phyloP scores from a whole-genome alignment of 2,113 vertebrate genomes.

The Pipa parva region DNA sequence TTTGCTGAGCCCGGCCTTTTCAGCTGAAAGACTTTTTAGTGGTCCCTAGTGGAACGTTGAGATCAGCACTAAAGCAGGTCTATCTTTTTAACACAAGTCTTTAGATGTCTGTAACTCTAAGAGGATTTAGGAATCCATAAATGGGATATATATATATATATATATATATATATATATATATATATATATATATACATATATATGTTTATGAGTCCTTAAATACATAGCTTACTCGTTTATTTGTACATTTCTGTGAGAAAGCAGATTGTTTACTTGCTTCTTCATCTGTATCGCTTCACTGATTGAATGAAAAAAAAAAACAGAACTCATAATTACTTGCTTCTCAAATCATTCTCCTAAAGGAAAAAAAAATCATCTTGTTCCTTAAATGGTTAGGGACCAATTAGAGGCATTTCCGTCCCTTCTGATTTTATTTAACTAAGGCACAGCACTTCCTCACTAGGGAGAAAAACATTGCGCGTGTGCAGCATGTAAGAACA shows the following conservation, averaged over 20 bases:
- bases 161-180: no score
- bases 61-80: constrained; percentile 69
- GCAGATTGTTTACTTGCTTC: not conserved
- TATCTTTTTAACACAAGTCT: constrained; percentile 63
- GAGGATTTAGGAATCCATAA: constrained; percentile 56
- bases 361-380: constrained; percentile 50
- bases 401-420: constrained; percentile 57
- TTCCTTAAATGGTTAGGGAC: constrained; percentile 52
- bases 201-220: constrained; percentile 45
- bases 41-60: constrained; percentile 66
- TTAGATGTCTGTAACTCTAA: constrained; percentile 56
- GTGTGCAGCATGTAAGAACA: constrained; percentile 23
- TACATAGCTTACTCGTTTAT: constrained; percentile 37
- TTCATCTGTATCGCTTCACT: not conserved
- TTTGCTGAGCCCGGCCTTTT: constrained; percentile 71
- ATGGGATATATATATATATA: no score
- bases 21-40: constrained; percentile 70
- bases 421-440: constrained; percentile 52
- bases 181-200: no score
- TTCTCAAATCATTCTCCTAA: constrained; percentile 47
- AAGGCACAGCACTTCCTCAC: constrained; percentile 44
- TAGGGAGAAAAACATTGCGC: constrained; percentile 51
- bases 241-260: constrained; percentile 14
- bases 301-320: constrained; percentile 46
- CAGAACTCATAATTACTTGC: constrained; percentile 40